phyloP scores from a whole-genome alignment of 2,888 invertebrate genomes.

The Cyclophora punctaria region DNA sequence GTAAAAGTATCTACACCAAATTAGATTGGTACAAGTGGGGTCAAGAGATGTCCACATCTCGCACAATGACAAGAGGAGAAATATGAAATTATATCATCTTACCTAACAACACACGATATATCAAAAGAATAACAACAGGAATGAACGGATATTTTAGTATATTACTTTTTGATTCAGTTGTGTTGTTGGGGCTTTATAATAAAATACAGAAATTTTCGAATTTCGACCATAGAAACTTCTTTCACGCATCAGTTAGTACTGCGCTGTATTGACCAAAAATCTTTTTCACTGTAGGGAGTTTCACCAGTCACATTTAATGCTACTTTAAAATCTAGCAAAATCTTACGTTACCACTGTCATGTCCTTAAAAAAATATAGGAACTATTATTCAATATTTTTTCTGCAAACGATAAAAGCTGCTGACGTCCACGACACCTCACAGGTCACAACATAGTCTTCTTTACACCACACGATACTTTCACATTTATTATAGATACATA shows the following conservation, averaged over 20 bases:
- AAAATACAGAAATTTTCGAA: no score
- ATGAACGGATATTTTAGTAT: constrained; percentile 15
- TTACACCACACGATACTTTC: constrained; percentile 14
- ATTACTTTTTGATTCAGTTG: constrained; percentile 7
- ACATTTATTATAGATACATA: no score
- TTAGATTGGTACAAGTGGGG: constrained; percentile 67
- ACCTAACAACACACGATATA: constrained; percentile 25
- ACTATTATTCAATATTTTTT: constrained; percentile 19
- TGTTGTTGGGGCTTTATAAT: no score
- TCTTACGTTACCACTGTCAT: neutral
- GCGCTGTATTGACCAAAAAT: no score
- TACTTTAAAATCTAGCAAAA: neutral
- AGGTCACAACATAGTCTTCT: constrained; percentile 22
- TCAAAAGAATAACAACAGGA: constrained; percentile 23
- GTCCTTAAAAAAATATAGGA: neutral
- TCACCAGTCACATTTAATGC: neutral
- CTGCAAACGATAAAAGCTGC: constrained; percentile 20
- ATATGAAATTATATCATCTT: constrained; percentile 47
- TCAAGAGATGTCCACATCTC: constrained; percentile 38
- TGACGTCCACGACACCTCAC: constrained; percentile 29
- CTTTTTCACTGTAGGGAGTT: no score
- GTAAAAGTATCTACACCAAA: constrained; percentile 29
- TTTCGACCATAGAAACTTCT: no score
- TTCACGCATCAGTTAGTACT: no score
- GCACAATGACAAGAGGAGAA: constrained; percentile 46